Percentiles rank a stretch among this genome's conserved stretches.
Conservation (phyloP, 2,113 vertebrate species). For the Maccullochella peelii region DNA sequence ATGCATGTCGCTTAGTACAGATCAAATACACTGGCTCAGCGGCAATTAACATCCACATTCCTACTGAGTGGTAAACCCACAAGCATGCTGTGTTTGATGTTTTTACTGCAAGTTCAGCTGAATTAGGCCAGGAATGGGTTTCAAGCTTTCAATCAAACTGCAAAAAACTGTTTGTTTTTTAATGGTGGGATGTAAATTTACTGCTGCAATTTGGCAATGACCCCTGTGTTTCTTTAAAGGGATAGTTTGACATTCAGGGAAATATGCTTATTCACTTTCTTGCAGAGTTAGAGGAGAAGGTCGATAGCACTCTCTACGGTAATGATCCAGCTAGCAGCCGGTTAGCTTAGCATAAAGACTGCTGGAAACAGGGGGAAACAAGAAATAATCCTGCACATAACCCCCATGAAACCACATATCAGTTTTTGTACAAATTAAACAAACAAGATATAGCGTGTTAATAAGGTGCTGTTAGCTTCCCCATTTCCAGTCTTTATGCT, state of each 20-base stretch:
- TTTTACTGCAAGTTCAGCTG: conserved; percentile 37
- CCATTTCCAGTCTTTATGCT: not conserved
- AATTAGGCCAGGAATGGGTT: conserved; percentile 6
- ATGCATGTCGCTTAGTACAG: conserved; percentile 28
- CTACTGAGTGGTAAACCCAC: conserved; percentile 43
- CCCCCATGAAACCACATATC: not conserved
- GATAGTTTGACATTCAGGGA: not conserved
- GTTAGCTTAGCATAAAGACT: not conserved
- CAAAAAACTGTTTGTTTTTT: not conserved
- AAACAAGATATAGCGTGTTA: not conserved
- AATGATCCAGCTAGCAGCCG: not conserved
- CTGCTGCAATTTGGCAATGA: not conserved
- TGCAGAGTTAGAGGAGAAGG: not conserved
- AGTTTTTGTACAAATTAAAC: not conserved
- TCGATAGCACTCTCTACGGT: not conserved
- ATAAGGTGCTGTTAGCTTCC: not conserved
- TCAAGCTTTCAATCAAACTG: conserved; percentile 3
- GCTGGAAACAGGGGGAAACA: not conserved
- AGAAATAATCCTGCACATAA: not conserved
- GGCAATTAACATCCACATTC: conserved; percentile 56
- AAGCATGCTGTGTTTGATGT: conserved; percentile 33
- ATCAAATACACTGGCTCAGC: conserved; percentile 48
- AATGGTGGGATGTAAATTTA: not conserved
- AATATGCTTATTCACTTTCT: not conserved
- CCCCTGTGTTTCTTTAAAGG: not conserved